Base-by-base conservation (phyloP, 2,888 invertebrate genomes). In the Hecatera dysodea region DNA sequence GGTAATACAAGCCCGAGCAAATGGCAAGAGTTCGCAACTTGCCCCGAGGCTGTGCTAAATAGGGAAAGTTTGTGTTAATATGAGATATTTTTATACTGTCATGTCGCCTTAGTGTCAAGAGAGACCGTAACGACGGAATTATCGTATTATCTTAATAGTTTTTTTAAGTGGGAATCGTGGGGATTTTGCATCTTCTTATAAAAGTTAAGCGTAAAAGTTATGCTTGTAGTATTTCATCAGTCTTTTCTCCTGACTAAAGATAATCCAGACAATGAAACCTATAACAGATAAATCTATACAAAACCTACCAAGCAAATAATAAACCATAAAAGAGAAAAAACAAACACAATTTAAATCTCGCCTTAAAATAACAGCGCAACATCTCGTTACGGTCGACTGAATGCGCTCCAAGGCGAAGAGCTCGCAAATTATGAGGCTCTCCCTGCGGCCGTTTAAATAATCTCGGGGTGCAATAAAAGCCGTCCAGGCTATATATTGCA, bases 381-480 rank as follows among this genome's bases (percentile, higher is more conserved):
- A 84, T 88, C 89, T 87, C 85, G 89, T 90, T 90, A 87, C 78
- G 72, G 75, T 69, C 78, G 67, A 75, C 80, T 81, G 81, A 87
- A 85, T 84, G 83, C 83, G 81, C 85, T 86, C 83, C 70, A 83
- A 88, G 86, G 67, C 85, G 86, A 80, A 86, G 84, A 86, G 80
- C 85, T n/a, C n/a, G 81, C 85, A 86, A 92, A 89, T 92, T 91
- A 92, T 92, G 87, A 87, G 89, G 85, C 66, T 70, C 72, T 82
- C 87, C 81, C 86, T 83, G 83, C 71, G 85, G 89, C 90, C 90
- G 92, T 92, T 92, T 92, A 93, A 91, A 92, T 93, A 93, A 93
- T 92, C 92, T 92, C 87, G 82, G 89, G 84, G 56, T 86, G 92
- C 90, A 92, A 92, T 93, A 92, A 92, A 92, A 90, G 86, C 88